Evolutionary conservation across 2,113 vertebrate genomes (phyloP).

Genomic region (Bubo scandiacus): DNA sequence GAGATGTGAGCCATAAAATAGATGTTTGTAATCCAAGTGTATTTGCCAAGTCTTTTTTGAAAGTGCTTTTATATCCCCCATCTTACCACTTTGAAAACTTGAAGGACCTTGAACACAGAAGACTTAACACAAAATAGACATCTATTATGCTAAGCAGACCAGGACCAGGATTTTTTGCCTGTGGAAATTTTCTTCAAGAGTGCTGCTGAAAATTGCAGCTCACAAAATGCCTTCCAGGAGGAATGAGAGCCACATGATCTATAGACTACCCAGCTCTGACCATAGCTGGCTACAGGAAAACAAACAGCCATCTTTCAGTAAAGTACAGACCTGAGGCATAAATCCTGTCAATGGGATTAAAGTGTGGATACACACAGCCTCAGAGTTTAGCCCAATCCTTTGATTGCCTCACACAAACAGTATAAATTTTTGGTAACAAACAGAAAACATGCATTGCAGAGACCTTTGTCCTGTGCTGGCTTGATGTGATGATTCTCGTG

Average conservation of each 20-base stretch:
- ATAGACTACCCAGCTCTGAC: not conserved
- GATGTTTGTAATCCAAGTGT: not conserved
- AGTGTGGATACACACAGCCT: not conserved
- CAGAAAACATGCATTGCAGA: not conserved
- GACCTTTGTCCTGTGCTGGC: not conserved
- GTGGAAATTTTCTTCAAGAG: not conserved
- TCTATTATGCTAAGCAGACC: not conserved
- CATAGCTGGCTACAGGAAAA: conserved; percentile 1
- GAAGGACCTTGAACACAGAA: not conserved
- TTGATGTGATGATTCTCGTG: not conserved
- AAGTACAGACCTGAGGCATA: not conserved
- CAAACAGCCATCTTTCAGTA: not conserved
- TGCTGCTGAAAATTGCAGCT: not conserved
- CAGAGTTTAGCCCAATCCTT: not conserved
- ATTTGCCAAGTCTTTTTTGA: not conserved
- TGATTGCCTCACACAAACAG: not conserved
- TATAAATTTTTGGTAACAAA: not conserved
- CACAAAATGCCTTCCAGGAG: not conserved
- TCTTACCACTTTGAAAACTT: not conserved
- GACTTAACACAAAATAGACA: not conserved
- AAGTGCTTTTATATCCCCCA: not conserved
- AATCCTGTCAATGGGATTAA: not conserved
- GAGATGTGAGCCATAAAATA: not conserved
- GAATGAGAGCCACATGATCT: not conserved
- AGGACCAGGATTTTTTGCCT: not conserved